Evolutionary conservation across 2,113 vertebrate species (phyloP).

Genomic region (Nyctereutes procyonoides): DNA sequence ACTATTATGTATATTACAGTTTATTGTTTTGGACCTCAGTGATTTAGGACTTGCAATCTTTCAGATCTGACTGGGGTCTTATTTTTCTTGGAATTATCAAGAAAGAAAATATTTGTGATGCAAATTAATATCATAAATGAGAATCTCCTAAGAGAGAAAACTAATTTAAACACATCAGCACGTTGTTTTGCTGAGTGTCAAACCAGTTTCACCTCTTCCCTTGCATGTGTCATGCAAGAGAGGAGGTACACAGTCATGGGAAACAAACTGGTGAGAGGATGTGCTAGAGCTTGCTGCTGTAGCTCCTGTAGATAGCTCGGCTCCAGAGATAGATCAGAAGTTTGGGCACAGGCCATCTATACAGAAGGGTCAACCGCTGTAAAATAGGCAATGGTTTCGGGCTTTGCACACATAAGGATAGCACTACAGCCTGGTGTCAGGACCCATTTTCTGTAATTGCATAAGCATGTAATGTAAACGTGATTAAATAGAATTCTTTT

Average conservation of each 20-base stretch:
- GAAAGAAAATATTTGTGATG: constrained; percentile 55
- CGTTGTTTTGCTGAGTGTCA: constrained; percentile 4
- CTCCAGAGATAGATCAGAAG: background rate
- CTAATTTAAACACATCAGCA: constrained; percentile 17
- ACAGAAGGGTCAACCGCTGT: background rate
- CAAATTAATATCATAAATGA: constrained; percentile 50
- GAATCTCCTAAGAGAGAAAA: constrained; percentile 56
- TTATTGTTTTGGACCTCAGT: constrained; percentile 64
- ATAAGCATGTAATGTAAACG: background rate
- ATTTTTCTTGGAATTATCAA: constrained; percentile 51
- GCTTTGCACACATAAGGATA: background rate
- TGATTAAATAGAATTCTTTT: constrained; percentile 4
- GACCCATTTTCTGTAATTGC: background rate
- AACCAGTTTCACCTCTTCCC: background rate
- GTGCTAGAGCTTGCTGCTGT: background rate
- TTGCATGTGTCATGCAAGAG: background rate
- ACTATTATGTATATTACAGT: constrained; percentile 27
- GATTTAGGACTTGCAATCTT: constrained; percentile 60
- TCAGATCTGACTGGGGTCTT: constrained; percentile 26
- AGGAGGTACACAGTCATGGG: background rate
- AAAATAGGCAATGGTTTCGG: background rate
- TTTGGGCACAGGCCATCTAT: background rate
- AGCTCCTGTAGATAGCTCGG: background rate
- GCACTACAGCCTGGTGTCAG: background rate
- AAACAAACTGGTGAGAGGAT: background rate